Evolutionary conservation across 2,888 invertebrate species (phyloP).

Genomic region (Andrena chrysosceles): DNA sequence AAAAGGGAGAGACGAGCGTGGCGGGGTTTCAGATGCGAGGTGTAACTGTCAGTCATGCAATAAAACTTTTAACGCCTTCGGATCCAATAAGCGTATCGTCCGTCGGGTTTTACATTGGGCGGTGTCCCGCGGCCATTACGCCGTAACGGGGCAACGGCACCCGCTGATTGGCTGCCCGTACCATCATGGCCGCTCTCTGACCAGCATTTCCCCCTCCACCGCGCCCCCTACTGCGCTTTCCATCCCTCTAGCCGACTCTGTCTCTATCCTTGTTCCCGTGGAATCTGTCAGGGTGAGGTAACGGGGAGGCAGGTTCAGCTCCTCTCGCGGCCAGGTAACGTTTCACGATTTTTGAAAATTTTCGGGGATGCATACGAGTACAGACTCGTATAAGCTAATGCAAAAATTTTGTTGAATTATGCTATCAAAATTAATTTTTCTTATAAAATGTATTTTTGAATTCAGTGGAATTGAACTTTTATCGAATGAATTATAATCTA

Average conservation of each 20-base stretch:
- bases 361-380: neutral
- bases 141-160: slow-evolving; percentile 74
- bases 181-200: slow-evolving; percentile 82
- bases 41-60: slow-evolving; percentile 81
- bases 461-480: no score
- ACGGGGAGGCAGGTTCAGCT: slow-evolving; percentile 25
- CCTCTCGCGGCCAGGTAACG: slow-evolving; percentile 40
- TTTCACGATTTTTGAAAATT: slow-evolving; percentile 4
- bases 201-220: slow-evolving; percentile 71
- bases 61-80: slow-evolving; percentile 83
- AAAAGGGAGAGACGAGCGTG: slow-evolving; percentile 63
- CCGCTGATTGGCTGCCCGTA: slow-evolving; percentile 76
- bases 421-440: no score
- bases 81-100: slow-evolving; percentile 82
- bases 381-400: no score
- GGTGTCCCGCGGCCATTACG: slow-evolving; percentile 83
- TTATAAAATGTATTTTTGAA: no score
- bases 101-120: slow-evolving; percentile 80
- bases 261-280: slow-evolving; percentile 45
- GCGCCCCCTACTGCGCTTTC: slow-evolving; percentile 33
- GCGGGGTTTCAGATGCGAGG: slow-evolving; percentile 74
- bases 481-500: neutral
- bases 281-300: slow-evolving; percentile 33
- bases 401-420: no score
- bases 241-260: slow-evolving; percentile 55